These are phyloP conservation scores for Benthosema pterotum DNA, from an alignment of 2,797 vertebrate genomes.

Conservation along the genomic window DNA sequence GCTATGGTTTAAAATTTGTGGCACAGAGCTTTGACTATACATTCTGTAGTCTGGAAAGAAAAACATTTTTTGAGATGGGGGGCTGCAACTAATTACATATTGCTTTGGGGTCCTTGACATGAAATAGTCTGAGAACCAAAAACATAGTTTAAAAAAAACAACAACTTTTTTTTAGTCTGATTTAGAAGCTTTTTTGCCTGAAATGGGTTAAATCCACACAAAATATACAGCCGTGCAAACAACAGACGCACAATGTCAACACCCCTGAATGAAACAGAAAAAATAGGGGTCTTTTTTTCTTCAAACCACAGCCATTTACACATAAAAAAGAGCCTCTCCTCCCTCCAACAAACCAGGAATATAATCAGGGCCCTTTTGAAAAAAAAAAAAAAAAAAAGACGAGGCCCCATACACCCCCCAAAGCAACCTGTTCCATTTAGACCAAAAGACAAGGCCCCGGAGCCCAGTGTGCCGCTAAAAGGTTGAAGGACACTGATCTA, in stretches of 20 bases:
- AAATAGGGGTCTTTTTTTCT: constrained; percentile 56
- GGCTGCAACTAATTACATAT: too few species aligned
- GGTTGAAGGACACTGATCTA: constrained; percentile 86
- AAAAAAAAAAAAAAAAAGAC: too few species aligned
- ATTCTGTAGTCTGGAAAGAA: too few species aligned
- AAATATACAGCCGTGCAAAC: constrained; percentile 59
- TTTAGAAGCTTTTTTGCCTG: too few species aligned
- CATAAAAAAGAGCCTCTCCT: constrained; percentile 81
- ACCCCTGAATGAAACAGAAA: constrained; percentile 60
- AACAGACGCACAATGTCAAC: constrained; percentile 63
- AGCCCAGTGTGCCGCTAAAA: constrained; percentile 76
- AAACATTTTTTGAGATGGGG: too few species aligned
- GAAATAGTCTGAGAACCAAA: too few species aligned
- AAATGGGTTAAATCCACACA: too few species aligned
- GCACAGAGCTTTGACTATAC: too few species aligned
- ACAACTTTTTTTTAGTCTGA: too few species aligned
- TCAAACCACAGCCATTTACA: constrained; percentile 77
- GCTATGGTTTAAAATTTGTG: too few species aligned
- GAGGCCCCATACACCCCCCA: constrained; percentile 35
- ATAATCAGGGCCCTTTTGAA: constrained; percentile 79
- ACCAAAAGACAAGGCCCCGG: constrained; percentile 72
- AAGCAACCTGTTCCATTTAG: constrained; percentile 81
- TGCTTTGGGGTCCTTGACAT: too few species aligned
- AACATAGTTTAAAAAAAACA: too few species aligned
- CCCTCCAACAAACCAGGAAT: constrained; percentile 84